Evolutionary conservation across 2,888 invertebrate species (phyloP).

Genomic region (Eristalis pertinax): DNA sequence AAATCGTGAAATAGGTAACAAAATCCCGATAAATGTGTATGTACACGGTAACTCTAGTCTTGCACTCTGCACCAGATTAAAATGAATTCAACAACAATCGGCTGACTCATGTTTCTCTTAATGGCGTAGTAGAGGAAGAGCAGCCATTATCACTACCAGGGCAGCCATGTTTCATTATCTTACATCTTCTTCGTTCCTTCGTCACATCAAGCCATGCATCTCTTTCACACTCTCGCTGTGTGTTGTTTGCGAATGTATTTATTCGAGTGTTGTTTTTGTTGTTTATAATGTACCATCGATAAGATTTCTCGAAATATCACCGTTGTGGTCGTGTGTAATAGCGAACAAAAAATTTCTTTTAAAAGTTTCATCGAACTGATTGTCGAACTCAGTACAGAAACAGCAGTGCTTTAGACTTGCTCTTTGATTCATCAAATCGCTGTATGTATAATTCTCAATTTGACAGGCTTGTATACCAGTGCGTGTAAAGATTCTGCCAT

Average conservation of each 20-base stretch:
- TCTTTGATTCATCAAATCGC: constrained; percentile 28
- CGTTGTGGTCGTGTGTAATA: constrained; percentile 38
- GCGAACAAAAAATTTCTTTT: constrained; percentile 50
- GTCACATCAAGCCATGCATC: background rate
- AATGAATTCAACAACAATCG: constrained; percentile 76
- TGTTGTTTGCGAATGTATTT: constrained; percentile 7
- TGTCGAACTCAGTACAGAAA: constrained; percentile 51
- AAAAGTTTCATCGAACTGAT: constrained; percentile 51
- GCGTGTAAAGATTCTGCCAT: constrained; percentile 90
- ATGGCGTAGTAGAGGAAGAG: constrained; percentile 53
- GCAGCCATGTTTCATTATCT: constrained; percentile 57
- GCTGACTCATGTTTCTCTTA: constrained; percentile 74
- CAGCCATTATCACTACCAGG: constrained; percentile 75
- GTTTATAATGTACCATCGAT: background rate
- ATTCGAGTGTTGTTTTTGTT: constrained; percentile 32
- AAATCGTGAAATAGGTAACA: background rate
- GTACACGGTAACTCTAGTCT: constrained; percentile 75
- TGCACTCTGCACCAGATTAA: constrained; percentile 51
- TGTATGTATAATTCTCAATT: constrained; percentile 39
- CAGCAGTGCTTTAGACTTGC: constrained; percentile 53
- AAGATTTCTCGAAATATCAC: background rate
- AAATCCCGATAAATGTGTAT: background rate
- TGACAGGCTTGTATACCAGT: constrained; percentile 91
- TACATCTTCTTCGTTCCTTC: background rate
- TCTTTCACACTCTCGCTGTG: background rate